Evolutionary conservation across 2,888 invertebrate species (phyloP).

Genomic region (Dynastes grantii): DNA sequence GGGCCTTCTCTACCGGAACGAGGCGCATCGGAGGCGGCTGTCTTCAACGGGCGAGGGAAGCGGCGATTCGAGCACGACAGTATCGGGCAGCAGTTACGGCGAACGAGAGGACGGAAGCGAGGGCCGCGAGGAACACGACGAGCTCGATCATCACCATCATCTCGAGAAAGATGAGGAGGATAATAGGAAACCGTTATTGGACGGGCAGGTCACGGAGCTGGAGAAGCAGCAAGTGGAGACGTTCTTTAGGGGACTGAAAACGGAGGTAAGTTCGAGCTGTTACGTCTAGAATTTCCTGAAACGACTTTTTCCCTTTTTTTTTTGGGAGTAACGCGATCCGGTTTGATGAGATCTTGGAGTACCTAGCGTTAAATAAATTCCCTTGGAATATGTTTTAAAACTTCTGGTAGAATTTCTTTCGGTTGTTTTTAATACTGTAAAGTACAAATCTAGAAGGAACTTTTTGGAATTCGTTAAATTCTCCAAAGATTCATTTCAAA

Average conservation of each 20-base stretch:
- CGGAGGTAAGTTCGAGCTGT: constrained; percentile 72
- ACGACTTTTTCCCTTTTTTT: no score
- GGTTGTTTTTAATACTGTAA: no score
- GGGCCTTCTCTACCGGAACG: constrained; percentile 63
- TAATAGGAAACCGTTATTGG: constrained; percentile 65
- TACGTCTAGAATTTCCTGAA: neutral
- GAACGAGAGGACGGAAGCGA: constrained; percentile 74
- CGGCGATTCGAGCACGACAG: constrained; percentile 70
- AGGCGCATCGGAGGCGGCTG: constrained; percentile 71
- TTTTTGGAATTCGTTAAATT: no score
- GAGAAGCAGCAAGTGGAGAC: constrained; percentile 82
- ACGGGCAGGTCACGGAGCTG: constrained; percentile 74
- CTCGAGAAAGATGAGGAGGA: constrained; percentile 62
- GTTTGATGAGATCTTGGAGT: no score
- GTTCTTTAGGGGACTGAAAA: constrained; percentile 84
- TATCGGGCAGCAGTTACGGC: constrained; percentile 71
- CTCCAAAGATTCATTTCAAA: no score
- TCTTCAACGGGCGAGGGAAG: constrained; percentile 77
- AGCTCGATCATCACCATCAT: constrained; percentile 63
- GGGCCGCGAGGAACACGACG: constrained; percentile 72
- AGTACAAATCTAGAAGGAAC: no score
- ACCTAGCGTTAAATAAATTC: no score
- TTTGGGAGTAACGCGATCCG: no score
- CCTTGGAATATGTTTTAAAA: no score
- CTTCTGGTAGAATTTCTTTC: no score